A percentile compares a stretch with the other conserved stretches of the same genome.
These are phyloP conservation scores for Glossosoma conforme DNA, from an alignment of 1,140 invertebrate species.

Conservation along the genomic window DNA sequence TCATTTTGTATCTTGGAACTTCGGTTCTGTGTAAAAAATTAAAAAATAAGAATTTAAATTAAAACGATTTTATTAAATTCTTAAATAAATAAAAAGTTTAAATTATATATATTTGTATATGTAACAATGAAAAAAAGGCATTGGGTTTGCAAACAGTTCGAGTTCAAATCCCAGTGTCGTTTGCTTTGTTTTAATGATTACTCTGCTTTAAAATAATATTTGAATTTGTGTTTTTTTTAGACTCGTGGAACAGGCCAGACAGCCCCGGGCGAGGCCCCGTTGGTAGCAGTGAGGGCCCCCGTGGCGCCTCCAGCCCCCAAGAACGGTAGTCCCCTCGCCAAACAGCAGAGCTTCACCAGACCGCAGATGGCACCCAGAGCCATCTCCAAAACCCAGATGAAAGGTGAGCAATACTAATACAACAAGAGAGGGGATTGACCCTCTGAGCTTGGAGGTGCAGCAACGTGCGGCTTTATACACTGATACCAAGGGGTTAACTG, in stretches of 20 bases:
- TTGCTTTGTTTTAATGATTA: not conserved
- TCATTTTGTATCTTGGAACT: too few species aligned
- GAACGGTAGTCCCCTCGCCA: too few species aligned
- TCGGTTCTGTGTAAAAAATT: too few species aligned
- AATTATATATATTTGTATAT: too few species aligned
- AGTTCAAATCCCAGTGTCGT: too few species aligned
- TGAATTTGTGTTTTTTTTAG: not conserved
- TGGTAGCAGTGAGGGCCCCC: not conserved
- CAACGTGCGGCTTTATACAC: not conserved
- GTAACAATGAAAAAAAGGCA: too few species aligned
- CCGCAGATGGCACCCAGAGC: conserved; percentile 40
- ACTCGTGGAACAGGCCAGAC: too few species aligned
- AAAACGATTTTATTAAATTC: too few species aligned
- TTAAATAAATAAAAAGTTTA: too few species aligned
- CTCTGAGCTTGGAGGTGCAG: not conserved
- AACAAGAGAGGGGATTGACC: not conserved
- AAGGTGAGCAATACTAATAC: conserved; percentile 46
- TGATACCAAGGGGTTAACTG: too few species aligned
- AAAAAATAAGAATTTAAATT: too few species aligned
- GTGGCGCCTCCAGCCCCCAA: conserved; percentile 2
- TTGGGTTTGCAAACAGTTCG: too few species aligned
- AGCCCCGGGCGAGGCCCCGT: conserved; percentile 4
- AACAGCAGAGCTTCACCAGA: conserved; percentile 45
- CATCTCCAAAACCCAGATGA: conserved; percentile 72
- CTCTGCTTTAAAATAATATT: conserved; percentile 4